Evolutionary conservation across 1,140 invertebrate species (phyloP).

Genomic region (Leptopilina boulardi): DNA sequence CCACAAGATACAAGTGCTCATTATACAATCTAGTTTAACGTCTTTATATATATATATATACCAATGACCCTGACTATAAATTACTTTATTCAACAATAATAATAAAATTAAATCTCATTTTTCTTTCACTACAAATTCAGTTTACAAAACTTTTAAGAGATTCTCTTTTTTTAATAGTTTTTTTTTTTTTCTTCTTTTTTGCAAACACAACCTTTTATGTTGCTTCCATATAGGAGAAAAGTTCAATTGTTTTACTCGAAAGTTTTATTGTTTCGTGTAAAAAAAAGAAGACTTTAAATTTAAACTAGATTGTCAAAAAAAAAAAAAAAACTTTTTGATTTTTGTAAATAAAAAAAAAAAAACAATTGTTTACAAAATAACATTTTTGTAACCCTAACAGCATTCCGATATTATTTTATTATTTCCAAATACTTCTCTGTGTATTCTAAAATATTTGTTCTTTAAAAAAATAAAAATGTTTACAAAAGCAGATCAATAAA

Average conservation of each 20-base stretch:
- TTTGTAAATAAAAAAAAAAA: too few relatives aligned
- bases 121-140: neutral
- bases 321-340: too few relatives aligned
- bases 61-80: neutral
- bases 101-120: neutral
- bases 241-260: slow-evolving; percentile 9
- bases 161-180: neutral
- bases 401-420: too few relatives aligned
- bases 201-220: neutral
- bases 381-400: too few relatives aligned
- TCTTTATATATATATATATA: neutral
- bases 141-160: neutral
- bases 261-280: neutral
- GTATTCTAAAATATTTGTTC: too few relatives aligned
- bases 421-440: too few relatives aligned
- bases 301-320: too few relatives aligned
- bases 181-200: too few relatives aligned
- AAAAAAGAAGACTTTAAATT: neutral
- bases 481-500: too few relatives aligned
- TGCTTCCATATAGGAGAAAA: neutral
- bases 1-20: neutral
- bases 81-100: neutral
- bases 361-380: too few relatives aligned
- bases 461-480: too few relatives aligned
- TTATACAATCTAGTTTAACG: neutral